Base-by-base conservation (phyloP, 2,113 vertebrate genomes). In the Hipposideros armiger region DNA sequence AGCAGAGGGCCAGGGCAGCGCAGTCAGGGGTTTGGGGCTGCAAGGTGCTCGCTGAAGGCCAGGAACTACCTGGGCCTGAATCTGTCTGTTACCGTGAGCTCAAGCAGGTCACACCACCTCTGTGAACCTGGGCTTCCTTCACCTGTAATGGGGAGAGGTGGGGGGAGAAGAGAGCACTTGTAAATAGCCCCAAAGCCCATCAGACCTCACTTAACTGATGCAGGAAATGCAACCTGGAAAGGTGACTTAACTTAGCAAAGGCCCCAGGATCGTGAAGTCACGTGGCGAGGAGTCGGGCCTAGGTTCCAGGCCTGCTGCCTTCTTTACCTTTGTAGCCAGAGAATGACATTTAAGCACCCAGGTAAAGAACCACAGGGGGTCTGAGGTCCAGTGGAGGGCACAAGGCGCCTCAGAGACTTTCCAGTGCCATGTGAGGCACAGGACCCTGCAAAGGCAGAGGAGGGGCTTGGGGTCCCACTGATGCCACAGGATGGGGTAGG, bases 241-340 rank as follows among this genome's bases (percentile, higher is more conserved):
- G 58, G 15, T 62, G 30, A 36, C 52, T 15, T 7, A 22, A 28
- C 45, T 13, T 11, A n/a, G 24, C 45, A 47, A 9, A 74, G 16
- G n/a, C 54, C 15, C 22, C 1, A 32, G n/a, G 30, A 22, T 84
- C 0, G 0, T 1, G 64, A 15, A 1, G 14, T 26, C 47, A 32
- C 0, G 1, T 0, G 8, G 30, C 0, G 0, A 20, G 40, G 16
- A 0, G 0, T 16, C 1, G 1, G 16, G 5, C 47, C 32, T 3
- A 30, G 52, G 47, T 7, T 40, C 30, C 54, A 8, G 45, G 28
- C 0, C 11, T 3, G 2, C 50, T 7, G 2, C 26, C n/a, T 11
- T 20, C n/a, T 15, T 80, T 42, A 40, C n/a, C 64, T n/a, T 6
- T 36, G 9, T 64, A 19, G 50, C 17, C 32, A 5, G 42, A 15